Base-by-base conservation (phyloP, 1,140 invertebrate species). In the Tyrophagus putrescentiae region DNA sequence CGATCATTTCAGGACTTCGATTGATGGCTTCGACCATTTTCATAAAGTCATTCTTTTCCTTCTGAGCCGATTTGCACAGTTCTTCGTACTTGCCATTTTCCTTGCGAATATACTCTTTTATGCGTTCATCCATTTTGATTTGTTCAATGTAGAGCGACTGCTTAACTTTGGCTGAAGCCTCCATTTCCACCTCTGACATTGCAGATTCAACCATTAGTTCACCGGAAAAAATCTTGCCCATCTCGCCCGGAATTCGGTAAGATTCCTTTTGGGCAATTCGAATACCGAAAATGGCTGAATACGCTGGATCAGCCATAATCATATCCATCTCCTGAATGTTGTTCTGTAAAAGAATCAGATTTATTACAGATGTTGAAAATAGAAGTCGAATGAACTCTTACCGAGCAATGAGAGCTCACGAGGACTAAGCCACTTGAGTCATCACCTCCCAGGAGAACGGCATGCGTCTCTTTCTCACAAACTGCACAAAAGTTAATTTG, bases 391-490 rank as follows among this genome's bases (percentile, higher is more conserved):
- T n/a, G n/a, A n/a, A n/a, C n/a, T n/a, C n/a, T n/a, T n/a, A n/a
- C n/a, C n/a, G n/a, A n/a, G n/a, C n/a, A n/a, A n/a, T n/a, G n/a
- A n/a, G n/a, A n/a, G n/a, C 27, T 27, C 25, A 21, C 9, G 48
- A 52, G n/a, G n/a, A 52, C n/a, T 2, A 3, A 28, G n/a, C 2
- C 1, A 28, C 23, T 11, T 11, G n/a, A 3, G 28, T 57, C 13
- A 44, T 39, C 36, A 39, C 36, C 36, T 13, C 13, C n/a, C 13
- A 39, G 13, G n/a, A 13, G 25, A n/a, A 41, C 44, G 16, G 56
- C 56, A 41, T 57, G 56, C 1, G 56, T 57, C 18, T 57, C 56
- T 3, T 7, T n/a, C 32, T 57, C 56, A 41, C 56, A 57, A 42
- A 57, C 27, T 2, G 36, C 16, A 57, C 56, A 57, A 6, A 39